Base-by-base conservation (phyloP, 2,797 vertebrate genomes). In the Sorex maritimensis region DNA sequence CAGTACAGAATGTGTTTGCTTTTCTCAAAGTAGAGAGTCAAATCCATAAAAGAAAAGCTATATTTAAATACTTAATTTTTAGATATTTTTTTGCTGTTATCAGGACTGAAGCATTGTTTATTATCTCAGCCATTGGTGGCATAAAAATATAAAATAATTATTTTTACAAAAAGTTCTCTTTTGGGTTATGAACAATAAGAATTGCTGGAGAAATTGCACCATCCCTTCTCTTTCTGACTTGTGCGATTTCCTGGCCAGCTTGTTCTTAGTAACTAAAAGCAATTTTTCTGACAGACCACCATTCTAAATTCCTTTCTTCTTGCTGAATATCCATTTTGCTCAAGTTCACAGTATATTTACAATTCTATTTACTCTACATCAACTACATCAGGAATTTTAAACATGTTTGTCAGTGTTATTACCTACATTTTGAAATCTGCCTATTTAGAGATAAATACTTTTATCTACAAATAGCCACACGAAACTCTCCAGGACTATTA, bases 391-490 rank as follows among this genome's bases (percentile, higher is more conserved):
- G 69, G 65, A 71, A 86, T 78, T 84, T 86, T 78, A 88, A 96
- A 92, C 61, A 75, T 49, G 28, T 86, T 88, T 85, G 72, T 71
- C 34, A 82, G 55, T 78, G 68, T 78, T 91, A 88, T 87, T 94
- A 90, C 30, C n/a, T 63, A n/a, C 61, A 82, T 93, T 93, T 86
- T 86, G 65, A 92, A 93, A 92, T 92, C 63, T 78, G 41, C 41
- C 55, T 84, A 74, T 74, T 86, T 81, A 63, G 23, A 77, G 84
- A n/a, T 79, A 78, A 81, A 88, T 65, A 86, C 41, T 55, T 85
- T 84, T 81, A 86, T 68, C 17, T 85, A n/a, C 19, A 79, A 95
- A 90, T 41, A 95, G 34, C 74, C 44, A 81, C 73, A 81, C 85
- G 65, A 93, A 95, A 88, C 73, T 88, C 68, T 68, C 34, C 21